These are phyloP conservation scores for Plectrocnemia conspersa DNA, from an alignment of 1,140 invertebrate genomes.

Conservation along the genomic window DNA sequence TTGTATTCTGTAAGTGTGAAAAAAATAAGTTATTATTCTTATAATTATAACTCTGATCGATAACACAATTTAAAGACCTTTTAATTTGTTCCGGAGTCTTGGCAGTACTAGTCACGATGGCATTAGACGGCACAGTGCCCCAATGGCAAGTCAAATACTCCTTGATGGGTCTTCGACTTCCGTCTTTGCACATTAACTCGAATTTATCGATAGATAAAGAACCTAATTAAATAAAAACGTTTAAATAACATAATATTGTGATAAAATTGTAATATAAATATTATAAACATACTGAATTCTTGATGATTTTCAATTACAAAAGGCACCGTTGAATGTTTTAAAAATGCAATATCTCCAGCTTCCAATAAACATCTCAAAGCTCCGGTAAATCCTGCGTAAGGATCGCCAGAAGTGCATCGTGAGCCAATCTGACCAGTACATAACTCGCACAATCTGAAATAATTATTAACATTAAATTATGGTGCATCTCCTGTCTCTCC, in stretches of 20 bases:
- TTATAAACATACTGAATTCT: constrained; percentile 53
- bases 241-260: constrained; percentile 4
- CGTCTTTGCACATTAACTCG: constrained; percentile 84
- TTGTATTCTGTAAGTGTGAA: constrained; percentile 41
- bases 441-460: constrained; percentile 67
- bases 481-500: no score
- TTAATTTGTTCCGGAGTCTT: constrained; percentile 56
- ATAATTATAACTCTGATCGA: not conserved
- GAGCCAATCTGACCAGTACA: constrained; percentile 75
- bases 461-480: not conserved
- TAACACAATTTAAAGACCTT: constrained; percentile 49
- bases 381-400: constrained; percentile 85
- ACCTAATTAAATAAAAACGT: constrained; percentile 41
- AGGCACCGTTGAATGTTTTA: constrained; percentile 79
- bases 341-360: constrained; percentile 85
- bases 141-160: constrained; percentile 81
- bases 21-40: constrained; percentile 1
- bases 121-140: constrained; percentile 80
- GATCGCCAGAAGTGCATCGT: constrained; percentile 81
- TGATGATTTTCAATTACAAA: constrained; percentile 60
- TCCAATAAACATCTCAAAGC: constrained; percentile 85
- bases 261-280: constrained; percentile 22
- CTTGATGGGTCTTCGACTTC: constrained; percentile 61
- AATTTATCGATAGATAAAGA: constrained; percentile 64
- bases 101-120: constrained; percentile 81